Evolutionary conservation across 2,797 vertebrate species (phyloP).

Genomic region (Cheirogaleus major): DNA sequence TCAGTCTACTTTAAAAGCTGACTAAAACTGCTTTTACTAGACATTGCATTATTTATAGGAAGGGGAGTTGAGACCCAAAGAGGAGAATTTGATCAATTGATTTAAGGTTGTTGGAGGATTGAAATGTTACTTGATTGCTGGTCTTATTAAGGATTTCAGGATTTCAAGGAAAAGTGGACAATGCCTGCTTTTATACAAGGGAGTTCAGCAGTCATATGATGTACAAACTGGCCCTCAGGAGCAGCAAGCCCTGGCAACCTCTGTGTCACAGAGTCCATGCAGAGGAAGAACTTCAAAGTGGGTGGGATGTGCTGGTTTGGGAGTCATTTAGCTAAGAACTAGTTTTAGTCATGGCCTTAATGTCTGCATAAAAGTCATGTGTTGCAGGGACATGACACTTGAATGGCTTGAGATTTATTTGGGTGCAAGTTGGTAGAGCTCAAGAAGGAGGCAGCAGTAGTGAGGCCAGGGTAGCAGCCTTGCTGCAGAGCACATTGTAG

Average conservation of each 20-base stretch:
- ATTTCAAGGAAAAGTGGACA: conserved; percentile 68
- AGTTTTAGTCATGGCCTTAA: neutral
- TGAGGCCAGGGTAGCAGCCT: fast-evolving
- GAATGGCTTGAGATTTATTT: neutral
- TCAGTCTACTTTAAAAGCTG: neutral
- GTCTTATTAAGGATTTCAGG: conserved; percentile 21
- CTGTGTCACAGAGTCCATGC: neutral
- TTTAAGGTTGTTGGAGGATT: conserved; percentile 15
- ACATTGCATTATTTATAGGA: neutral
- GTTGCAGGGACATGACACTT: fast-evolving
- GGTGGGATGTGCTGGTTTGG: neutral
- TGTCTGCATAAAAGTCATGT: neutral
- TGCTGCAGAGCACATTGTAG: neutral
- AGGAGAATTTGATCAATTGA: conserved; percentile 31
- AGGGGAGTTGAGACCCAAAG: neutral
- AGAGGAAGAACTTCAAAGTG: neutral
- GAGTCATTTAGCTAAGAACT: neutral
- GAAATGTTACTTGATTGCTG: conserved; percentile 42
- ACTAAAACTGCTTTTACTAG: conserved; percentile 28
- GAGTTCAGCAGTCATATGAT: conserved; percentile 4
- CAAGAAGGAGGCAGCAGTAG: neutral
- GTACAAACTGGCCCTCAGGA: neutral
- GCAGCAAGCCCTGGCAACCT: neutral
- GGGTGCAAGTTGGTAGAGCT: neutral
- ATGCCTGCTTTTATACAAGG: conserved; percentile 47